phyloP scores from a whole-genome alignment of 1,140 invertebrate species.

The Calycopis cecrops region DNA sequence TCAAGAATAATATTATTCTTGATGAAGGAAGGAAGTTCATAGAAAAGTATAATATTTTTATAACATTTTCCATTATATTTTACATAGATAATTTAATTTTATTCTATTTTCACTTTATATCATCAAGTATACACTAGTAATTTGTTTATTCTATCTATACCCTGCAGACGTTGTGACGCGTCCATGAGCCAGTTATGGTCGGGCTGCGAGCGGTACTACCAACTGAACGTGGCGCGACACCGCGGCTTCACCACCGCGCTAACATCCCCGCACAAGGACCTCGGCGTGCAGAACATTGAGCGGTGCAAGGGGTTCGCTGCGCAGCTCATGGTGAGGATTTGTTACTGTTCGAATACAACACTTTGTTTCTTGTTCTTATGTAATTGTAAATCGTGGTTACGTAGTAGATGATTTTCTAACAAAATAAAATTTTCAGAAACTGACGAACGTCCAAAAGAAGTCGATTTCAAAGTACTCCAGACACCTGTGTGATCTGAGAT shows the following conservation, averaged over 20 bases:
- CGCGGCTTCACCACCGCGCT: constrained; percentile 80
- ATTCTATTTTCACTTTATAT: too few species aligned
- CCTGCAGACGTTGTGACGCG: constrained; percentile 70
- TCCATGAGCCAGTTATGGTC: constrained; percentile 80
- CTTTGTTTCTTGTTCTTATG: not conserved
- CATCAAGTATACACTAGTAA: too few species aligned
- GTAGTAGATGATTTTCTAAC: too few species aligned
- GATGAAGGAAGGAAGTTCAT: too few species aligned
- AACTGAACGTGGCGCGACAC: constrained; percentile 81
- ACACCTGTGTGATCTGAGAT: constrained; percentile 66
- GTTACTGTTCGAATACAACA: too few species aligned
- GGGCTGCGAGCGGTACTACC: constrained; percentile 85
- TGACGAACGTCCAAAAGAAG: constrained; percentile 72
- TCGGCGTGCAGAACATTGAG: constrained; percentile 88
- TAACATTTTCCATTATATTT: too few species aligned
- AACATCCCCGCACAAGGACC: constrained; percentile 82
- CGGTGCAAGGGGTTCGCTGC: constrained; percentile 86
- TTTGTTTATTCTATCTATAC: constrained; percentile 1
- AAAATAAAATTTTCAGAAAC: constrained; percentile 47
- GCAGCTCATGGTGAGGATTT: constrained; percentile 69
- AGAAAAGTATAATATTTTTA: too few species aligned
- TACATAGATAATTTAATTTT: too few species aligned
- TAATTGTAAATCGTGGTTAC: constrained; percentile 5
- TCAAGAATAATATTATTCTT: too few species aligned
- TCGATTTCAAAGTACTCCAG: constrained; percentile 70